Conservation (phyloP, 2,113 vertebrate species). For the Burhinus oedicnemus region DNA sequence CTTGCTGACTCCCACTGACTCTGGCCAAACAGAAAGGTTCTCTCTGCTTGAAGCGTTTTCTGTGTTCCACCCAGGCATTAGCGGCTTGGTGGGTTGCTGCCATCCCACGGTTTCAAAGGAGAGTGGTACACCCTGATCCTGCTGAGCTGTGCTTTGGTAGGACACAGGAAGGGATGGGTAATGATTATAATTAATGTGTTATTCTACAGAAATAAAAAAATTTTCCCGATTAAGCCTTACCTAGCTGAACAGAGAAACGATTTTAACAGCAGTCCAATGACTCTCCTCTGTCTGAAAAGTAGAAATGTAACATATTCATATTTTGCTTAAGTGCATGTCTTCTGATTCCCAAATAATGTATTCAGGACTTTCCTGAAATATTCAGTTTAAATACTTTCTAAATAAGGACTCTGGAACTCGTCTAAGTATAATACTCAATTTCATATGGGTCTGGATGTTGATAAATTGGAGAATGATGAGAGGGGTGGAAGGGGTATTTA, state of each 20-base stretch:
- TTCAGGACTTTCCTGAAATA: background rate
- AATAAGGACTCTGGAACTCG: background rate
- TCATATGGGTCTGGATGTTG: background rate
- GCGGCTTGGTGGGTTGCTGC: background rate
- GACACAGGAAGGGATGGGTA: background rate
- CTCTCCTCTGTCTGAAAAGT: background rate
- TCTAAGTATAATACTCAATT: background rate
- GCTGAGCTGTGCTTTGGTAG: background rate
- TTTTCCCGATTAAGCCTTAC: background rate
- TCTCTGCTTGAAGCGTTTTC: background rate
- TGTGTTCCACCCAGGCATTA: background rate
- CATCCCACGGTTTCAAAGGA: background rate
- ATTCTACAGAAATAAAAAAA: slow-evolving; percentile 18
- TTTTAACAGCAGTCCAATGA: background rate
- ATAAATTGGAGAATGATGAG: background rate
- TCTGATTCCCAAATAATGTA: background rate
- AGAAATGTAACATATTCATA: background rate
- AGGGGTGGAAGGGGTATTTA: background rate
- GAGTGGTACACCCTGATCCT: background rate
- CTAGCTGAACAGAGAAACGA: background rate
- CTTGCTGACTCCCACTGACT: background rate
- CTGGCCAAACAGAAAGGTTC: background rate
- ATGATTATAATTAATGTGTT: slow-evolving; percentile 15
- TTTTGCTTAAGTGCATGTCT: background rate
- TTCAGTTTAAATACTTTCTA: background rate